Base-by-base conservation (phyloP, 1,140 invertebrate genomes). In the silkworm (Bombyx mori) region DNA sequence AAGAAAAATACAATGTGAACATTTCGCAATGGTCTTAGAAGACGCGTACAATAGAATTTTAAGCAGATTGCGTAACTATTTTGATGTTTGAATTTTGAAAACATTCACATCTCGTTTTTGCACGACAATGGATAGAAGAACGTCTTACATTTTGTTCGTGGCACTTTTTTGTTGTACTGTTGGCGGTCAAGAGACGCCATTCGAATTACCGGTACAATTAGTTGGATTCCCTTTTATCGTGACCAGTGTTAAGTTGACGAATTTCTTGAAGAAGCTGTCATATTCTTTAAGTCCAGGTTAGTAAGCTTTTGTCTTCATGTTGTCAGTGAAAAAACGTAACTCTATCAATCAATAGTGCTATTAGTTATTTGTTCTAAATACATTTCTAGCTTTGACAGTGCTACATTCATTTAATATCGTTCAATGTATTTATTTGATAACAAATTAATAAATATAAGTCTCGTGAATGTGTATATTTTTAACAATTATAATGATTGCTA, bases 221-320 rank as follows among this genome's bases (percentile, higher is more conserved):
- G 88, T 96, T 12, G 94, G 94, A 47, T 96, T 96, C 71, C 94
- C 94, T 0, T 90, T 95, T 47, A 95, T 96, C 63, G 92, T 95
- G 35, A 80, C 93, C 1, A 92, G 92, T 48, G 94, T 96, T 7
- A 89, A 92, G 73, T 86, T 95, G 53, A 91, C 93, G 4, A 95
- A 95, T 82, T 95, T 96, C 72, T 90, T 94, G 52, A 95, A 94
- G 80, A 95, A 95, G 79, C 84, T 96, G 46, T 90, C 92, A 2
- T 96, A 96, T 82, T 93, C 94, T 8, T 84, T 95, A 18, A 95
- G 91, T 87, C 94, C 94, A 79, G 91, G 94, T 95, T 90, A 92
- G 92, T 91, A 57, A 49, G 44, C 7, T 42, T 49, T 22, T 44
- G 48, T 55, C 91, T 56, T 51, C 26, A 6, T 52, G 42, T 53